A percentile compares a stretch with the other conserved stretches of the same genome.
Evolutionary conservation across 2,888 invertebrate genomes (phyloP).

Genomic region (Euzophera pinguis): DNA sequence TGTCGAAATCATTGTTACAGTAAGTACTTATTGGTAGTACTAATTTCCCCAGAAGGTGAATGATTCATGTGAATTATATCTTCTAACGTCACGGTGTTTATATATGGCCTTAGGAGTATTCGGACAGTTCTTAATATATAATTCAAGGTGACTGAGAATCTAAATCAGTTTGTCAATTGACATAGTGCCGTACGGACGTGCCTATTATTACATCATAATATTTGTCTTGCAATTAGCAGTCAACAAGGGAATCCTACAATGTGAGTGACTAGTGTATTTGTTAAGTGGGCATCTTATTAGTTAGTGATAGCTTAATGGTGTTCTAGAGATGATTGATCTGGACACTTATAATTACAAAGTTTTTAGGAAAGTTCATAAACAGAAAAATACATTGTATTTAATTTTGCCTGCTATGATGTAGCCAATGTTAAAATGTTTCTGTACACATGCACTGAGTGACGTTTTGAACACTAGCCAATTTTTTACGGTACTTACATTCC

Average conservation of each 20-base stretch:
- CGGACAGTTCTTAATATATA: neutral
- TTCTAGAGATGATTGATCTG: no score
- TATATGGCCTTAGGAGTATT: neutral
- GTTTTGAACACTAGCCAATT: no score
- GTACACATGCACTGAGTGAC: no score
- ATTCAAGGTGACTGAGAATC: neutral
- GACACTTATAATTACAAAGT: no score
- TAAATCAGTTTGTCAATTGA: neutral
- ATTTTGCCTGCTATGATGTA: no score
- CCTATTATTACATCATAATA: neutral
- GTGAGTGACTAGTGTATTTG: neutral
- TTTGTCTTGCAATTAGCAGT: neutral
- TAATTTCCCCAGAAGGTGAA: constrained; percentile 1
- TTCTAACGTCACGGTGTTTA: neutral
- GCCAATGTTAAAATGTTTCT: no score
- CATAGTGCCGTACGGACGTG: neutral
- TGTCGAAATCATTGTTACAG: neutral
- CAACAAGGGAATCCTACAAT: neutral
- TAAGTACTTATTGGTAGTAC: neutral
- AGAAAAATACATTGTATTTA: no score
- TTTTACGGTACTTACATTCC: no score
- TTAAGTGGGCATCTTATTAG: no score
- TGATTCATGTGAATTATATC: neutral
- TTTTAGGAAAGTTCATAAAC: no score
- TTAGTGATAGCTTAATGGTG: no score